Evolutionary conservation across 2,797 vertebrate species (phyloP).

Genomic region (Cossypha dichroa): DNA sequence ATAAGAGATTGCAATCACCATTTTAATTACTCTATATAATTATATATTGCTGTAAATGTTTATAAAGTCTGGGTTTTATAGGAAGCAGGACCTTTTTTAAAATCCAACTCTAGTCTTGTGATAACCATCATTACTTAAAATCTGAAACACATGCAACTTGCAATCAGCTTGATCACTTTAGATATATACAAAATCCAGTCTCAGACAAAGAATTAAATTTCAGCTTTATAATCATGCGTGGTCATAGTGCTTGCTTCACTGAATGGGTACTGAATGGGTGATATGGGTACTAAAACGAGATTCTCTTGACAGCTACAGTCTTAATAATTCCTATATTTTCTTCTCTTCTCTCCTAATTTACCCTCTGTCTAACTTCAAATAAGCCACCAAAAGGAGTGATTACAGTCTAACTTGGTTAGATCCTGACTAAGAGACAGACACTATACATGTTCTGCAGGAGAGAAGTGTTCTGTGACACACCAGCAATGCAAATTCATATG

Average conservation of each 20-base stretch:
- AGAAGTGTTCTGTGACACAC: neutral
- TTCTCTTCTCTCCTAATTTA: neutral
- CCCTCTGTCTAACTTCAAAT: neutral
- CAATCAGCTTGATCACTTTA: neutral
- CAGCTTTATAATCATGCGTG: neutral
- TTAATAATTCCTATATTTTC: neutral
- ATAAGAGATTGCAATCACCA: conserved; percentile 10
- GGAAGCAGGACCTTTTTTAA: neutral
- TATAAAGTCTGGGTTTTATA: conserved; percentile 20
- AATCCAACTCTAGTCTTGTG: neutral
- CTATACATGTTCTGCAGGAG: neutral
- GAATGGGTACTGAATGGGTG: neutral
- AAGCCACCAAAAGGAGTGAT: neutral
- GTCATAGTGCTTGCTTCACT: neutral
- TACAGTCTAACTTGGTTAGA: neutral
- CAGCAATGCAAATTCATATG: accelerated
- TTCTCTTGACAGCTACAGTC: neutral
- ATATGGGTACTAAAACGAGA: neutral
- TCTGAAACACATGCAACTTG: neutral
- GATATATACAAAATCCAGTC: neutral
- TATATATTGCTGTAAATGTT: conserved; percentile 15
- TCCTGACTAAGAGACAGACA: neutral
- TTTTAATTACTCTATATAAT: conserved; percentile 28
- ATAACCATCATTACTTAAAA: conserved; percentile 32
- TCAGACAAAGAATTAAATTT: neutral